Evolutionary conservation across 2,888 invertebrate species (phyloP), one percentile per base, ranked within the genome.

Genomic region (Dorcus hopei): DNA sequence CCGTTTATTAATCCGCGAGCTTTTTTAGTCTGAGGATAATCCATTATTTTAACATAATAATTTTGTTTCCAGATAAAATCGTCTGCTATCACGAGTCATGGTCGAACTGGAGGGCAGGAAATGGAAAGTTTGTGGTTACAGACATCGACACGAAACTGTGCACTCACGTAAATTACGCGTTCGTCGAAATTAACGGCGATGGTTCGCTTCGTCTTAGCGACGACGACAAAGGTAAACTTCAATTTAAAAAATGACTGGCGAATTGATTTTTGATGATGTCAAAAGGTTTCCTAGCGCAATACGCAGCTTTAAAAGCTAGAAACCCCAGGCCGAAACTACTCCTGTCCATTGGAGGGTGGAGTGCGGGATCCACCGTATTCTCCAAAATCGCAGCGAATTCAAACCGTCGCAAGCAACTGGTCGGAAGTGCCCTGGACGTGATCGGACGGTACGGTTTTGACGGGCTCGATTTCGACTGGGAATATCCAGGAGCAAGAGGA

Each of bases 11-110:
- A 26, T 5, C 5, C 2, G 26, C 26, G 26, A 26, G 4, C 26
- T 4, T 26, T 5, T 26, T 26, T 23, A 23, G 4, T 4, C 23
- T 3, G 23, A 23, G 23, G 4, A 23, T 23, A 23, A 4, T 23
- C 4, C 23, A 23, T n/a, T n/a, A n/a, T n/a, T n/a, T n/a, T 14
- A 14, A 14, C 14, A 14, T 14, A 14, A 41, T 41, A 41, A 41
- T 4, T 11, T 41, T 41, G 41, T 2, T 41, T 41, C 41, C 26
- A 26, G 26, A 26, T 26, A 26, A 26, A 26, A 5, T 26, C 5
- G 26, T 26, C 26, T 91, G 91, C 68, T 91, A 91, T 75, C 87
- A 85, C 64, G 89, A 89, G 2, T 85, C 87, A 5, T 92, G 91
- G 91, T 83, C 91, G 0, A 83, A 83, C 0, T 90, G 90, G 68